Evolutionary conservation across 2,888 invertebrate genomes (phyloP).

Genomic region (Metallyticus violacea): DNA sequence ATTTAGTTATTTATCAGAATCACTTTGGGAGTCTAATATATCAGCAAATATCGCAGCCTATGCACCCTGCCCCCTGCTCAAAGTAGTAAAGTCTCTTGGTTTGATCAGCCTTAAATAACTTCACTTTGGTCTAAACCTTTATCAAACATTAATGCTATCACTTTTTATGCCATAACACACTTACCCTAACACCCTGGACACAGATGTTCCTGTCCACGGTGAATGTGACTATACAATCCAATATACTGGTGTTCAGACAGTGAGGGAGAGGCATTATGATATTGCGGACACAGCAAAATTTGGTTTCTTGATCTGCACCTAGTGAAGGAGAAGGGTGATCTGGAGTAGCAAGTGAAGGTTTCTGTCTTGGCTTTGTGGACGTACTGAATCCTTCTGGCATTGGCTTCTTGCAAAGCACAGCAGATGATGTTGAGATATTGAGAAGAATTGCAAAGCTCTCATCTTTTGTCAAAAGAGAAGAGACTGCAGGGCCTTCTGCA

Average conservation of each 20-base stretch:
- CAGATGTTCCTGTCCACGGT: slow-evolving; percentile 78
- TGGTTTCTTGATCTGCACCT: slow-evolving; percentile 40
- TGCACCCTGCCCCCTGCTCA: too few relatives aligned
- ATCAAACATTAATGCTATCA: too few relatives aligned
- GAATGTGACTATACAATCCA: slow-evolving; percentile 77
- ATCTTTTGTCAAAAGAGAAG: slow-evolving; percentile 66
- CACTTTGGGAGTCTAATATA: too few relatives aligned
- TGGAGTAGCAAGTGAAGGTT: not conserved
- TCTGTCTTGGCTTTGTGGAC: slow-evolving; percentile 22
- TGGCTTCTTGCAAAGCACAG: slow-evolving; percentile 54
- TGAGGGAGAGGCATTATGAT: slow-evolving; percentile 67
- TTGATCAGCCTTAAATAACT: too few relatives aligned
- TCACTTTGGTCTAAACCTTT: too few relatives aligned
- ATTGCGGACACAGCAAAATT: slow-evolving; percentile 67
- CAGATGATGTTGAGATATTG: slow-evolving; percentile 70
- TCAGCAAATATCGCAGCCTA: too few relatives aligned
- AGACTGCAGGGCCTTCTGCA: slow-evolving; percentile 76
- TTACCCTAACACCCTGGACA: slow-evolving; percentile 66
- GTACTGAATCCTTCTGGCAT: slow-evolving; percentile 74
- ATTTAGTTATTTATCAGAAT: too few relatives aligned
- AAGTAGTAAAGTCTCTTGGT: too few relatives aligned
- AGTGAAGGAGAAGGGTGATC: not conserved
- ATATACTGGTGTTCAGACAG: slow-evolving; percentile 69
- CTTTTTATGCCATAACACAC: slow-evolving; percentile 10
- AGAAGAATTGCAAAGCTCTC: slow-evolving; percentile 79